Evolutionary conservation across 2,797 vertebrate genomes (phyloP).

Genomic region (Pseudocheirus occidentalis): DNA sequence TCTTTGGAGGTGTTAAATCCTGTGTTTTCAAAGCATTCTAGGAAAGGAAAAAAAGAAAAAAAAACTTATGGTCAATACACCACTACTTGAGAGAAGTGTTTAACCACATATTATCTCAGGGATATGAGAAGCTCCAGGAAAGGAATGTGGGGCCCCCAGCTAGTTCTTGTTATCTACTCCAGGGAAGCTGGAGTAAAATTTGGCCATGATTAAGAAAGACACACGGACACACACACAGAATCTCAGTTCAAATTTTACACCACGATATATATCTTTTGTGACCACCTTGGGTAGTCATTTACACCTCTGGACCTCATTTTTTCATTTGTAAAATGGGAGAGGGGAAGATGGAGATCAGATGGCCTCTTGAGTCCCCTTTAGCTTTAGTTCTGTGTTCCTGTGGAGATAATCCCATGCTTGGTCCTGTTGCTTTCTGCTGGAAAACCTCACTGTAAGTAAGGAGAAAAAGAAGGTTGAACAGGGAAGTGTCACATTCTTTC

Average conservation of each 20-base stretch:
- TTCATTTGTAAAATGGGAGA: neutral
- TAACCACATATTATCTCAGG: neutral
- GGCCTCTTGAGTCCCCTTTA: neutral
- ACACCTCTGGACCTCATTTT: neutral
- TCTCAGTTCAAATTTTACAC: neutral
- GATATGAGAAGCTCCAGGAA: neutral
- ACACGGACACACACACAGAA: neutral
- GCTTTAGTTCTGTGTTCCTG: neutral
- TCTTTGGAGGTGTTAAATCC: neutral
- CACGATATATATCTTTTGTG: neutral
- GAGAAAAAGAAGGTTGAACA: neutral
- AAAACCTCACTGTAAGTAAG: neutral
- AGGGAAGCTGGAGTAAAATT: neutral
- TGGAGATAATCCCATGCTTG: neutral
- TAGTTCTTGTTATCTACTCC: neutral
- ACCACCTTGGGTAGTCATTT: neutral
- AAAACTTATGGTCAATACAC: neutral
- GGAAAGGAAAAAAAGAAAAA: neutral
- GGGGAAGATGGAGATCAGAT: neutral
- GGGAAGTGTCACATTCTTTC: neutral
- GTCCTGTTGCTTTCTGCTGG: neutral
- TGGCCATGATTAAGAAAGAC: neutral
- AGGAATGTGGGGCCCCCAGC: neutral
- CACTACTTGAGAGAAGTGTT: neutral
- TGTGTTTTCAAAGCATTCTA: neutral